Base-by-base conservation (phyloP, 2,888 invertebrate genomes). In the Ectropis crepuscularia region DNA sequence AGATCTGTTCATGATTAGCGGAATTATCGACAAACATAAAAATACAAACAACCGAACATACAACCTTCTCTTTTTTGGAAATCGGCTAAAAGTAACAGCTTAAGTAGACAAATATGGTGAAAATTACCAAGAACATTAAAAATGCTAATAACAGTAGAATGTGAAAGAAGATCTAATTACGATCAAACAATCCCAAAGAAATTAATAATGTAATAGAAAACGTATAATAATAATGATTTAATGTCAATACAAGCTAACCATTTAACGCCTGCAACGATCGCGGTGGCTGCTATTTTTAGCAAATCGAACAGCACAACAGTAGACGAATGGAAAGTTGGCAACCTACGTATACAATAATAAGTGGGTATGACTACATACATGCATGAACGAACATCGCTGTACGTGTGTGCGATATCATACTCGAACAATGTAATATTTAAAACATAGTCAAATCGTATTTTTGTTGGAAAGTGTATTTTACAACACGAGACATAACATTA, bases 271-370 rank as follows among this genome's bases (percentile, higher is more conserved):
- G 85, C 83, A 81, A 79, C 81, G 80, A 80, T 82, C 82, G 86
- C 84, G 84, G 83, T 86, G 78, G 79, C 74, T 77, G 82, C 84
- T 90, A 90, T 89, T 88, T 90, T 86, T 88, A 89, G 87, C 85
- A 73, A 78, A 53, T 50, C 50, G 45, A 41, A 63, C 16, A 81
- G 83, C 74, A 77, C 74, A 76, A 80, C 81, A 81, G 80, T 81
- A 82, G 78, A 80, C 86, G 83, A 90, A 86, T 90, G 89, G 89
- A 90, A 90, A 90, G 90, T 83, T 87, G 86, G 88, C 86, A 88
- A 86, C 81, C 78, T 83, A 80, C 79, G 77, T 76, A 79, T 43
- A 55, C 53, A 53, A 63, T 61, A 73, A 73, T 61, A 73, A 73
- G 70, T 74, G 49, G 49, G 57, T 58, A 47, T 36, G 12, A 6